Base-by-base conservation (phyloP, 2,888 invertebrate genomes). In the Euzophera pinguis region DNA sequence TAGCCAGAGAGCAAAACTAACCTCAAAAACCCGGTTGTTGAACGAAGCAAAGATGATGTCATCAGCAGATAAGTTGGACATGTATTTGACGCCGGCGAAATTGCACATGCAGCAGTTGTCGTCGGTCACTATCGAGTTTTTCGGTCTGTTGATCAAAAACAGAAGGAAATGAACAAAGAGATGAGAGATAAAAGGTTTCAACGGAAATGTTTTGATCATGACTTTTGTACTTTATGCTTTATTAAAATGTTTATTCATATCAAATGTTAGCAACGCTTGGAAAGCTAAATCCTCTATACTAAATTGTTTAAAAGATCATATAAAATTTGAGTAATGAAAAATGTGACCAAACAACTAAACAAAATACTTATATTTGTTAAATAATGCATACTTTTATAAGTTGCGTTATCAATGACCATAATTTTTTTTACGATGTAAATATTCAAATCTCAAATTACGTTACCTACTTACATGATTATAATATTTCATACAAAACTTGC, bases 51-150 rank as follows among this genome's bases (percentile, higher is more conserved):
- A 96, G 54, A 97, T 91, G 64, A 98, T 94, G 78, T 97, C 96
- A 62, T 95, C 94, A 43, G 94, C 93, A 0, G 92, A 82, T 8
- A 96, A 78, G 61, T 93, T 92, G 1, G 96, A 95, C 69, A 95
- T 92, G 72, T 94, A 93, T 75, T 94, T 94, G 55, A 98, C 93
- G 10, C 97, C 96, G 4, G 97, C 95, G 54, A 96, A 93, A 81
- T 97, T 94, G 82, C 97, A 98, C 68, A 95, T 88, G 77, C 97
- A 98, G 79, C 97, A 97, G 84, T 98, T 97, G 85, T 98, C 98
- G 57, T 95, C 95, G n/a, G 93, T 91, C 41, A 97, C 94, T 62
- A 93, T 91, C 1, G 92, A 93, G 61, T 90, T 86, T 74, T 91
- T 91, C 41, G 87, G 89, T 62, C 92, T 91, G 70, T 13, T 61